Conservation (phyloP, 2,797 vertebrate species). For the Enteromius anoplus region DNA sequence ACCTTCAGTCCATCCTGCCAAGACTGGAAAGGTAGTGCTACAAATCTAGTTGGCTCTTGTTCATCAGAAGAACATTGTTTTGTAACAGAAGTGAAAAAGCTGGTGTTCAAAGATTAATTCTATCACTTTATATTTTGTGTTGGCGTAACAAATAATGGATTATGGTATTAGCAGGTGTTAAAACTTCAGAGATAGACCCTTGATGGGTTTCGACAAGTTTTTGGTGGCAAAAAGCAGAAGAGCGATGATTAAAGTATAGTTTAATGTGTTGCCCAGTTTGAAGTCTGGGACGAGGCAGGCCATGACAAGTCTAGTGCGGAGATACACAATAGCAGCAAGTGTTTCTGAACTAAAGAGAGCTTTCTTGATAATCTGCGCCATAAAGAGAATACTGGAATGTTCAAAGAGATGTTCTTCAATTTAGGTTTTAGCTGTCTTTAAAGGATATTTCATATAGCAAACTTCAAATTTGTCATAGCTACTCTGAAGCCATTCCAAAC, state of each 20-base stretch:
- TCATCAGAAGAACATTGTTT: constrained; percentile 10
- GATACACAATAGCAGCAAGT: constrained; percentile 27
- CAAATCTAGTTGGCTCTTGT: constrained; percentile 4
- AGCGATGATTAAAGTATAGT: constrained; percentile 26
- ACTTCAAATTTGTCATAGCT: constrained; percentile 2
- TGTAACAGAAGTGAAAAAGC: neutral
- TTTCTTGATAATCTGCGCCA: constrained; percentile 22
- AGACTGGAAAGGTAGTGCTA: constrained; percentile 54
- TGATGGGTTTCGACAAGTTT: constrained; percentile 38
- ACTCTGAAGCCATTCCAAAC: neutral
- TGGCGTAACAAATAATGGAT: constrained; percentile 26
- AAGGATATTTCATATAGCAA: neutral
- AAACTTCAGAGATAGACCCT: constrained; percentile 22
- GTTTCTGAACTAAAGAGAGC: constrained; percentile 34
- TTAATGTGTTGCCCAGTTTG: constrained; percentile 43
- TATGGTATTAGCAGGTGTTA: constrained; percentile 44
- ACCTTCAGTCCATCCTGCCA: constrained; percentile 38
- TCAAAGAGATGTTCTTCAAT: neutral
- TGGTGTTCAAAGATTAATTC: constrained; percentile 1
- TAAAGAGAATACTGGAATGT: neutral
- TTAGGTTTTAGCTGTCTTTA: constrained; percentile 1
- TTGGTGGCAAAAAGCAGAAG: neutral
- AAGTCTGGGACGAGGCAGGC: constrained; percentile 41
- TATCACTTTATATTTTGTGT: constrained; percentile 22
- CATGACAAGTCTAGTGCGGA: constrained; percentile 30